Evolutionary conservation across 2,797 vertebrate species (phyloP).

Genomic region (Decapterus maruadsi): DNA sequence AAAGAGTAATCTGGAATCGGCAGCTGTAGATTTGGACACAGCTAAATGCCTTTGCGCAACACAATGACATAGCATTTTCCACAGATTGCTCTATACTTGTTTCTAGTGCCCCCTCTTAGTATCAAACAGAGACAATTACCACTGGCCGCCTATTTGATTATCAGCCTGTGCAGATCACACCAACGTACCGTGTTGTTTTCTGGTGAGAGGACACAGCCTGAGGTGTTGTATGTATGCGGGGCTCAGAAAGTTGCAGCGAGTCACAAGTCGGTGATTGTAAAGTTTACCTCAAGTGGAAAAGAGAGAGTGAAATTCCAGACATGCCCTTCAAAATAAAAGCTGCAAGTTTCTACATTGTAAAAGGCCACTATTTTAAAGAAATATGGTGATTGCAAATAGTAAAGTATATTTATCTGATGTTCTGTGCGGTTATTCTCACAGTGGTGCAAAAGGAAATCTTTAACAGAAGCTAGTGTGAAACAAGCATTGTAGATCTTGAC

Average conservation of each 20-base stretch:
- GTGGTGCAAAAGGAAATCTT: too few species aligned
- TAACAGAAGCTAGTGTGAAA: too few species aligned
- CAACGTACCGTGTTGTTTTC: slow-evolving; percentile 9
- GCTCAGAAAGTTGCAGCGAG: background rate
- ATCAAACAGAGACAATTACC: too few species aligned
- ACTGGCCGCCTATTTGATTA: background rate
- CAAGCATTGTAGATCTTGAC: too few species aligned
- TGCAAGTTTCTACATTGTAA: background rate
- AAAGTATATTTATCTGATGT: too few species aligned
- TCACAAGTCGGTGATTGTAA: background rate
- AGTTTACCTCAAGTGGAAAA: background rate
- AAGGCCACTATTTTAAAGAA: too few species aligned
- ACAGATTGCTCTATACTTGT: background rate
- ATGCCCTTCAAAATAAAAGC: slow-evolving; percentile 66
- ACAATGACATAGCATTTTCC: slow-evolving; percentile 27
- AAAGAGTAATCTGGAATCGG: accelerated
- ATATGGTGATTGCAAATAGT: too few species aligned
- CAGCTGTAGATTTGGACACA: background rate
- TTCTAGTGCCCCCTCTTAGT: accelerated
- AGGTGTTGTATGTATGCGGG: background rate
- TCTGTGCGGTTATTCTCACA: too few species aligned
- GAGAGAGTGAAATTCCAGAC: background rate
- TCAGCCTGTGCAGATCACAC: background rate
- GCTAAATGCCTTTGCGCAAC: slow-evolving; percentile 9
- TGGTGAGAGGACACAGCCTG: background rate